Conservation (phyloP, 2,888 invertebrate species). For the Netelia inedita region DNA sequence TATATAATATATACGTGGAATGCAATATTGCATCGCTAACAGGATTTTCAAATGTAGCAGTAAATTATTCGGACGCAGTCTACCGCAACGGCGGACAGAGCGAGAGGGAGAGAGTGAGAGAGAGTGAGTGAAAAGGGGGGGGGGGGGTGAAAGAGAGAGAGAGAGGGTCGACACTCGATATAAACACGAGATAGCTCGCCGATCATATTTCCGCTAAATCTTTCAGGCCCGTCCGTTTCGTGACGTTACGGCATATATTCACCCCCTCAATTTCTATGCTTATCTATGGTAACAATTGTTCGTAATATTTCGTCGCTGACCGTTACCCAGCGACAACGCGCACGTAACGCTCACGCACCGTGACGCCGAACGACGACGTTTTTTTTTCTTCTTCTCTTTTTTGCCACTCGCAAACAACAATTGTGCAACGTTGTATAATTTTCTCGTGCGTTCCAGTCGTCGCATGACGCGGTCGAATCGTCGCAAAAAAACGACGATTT, state of each 20-base stretch:
- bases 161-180: constrained; percentile 38
- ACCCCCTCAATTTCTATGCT: constrained; percentile 41
- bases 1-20: constrained; percentile 13
- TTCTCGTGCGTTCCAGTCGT: neutral
- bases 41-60: constrained; percentile 56
- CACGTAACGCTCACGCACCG: neutral
- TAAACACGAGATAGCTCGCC: constrained; percentile 57
- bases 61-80: constrained; percentile 43
- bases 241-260: constrained; percentile 38
- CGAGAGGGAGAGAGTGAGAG: constrained; percentile 10
- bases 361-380: neutral
- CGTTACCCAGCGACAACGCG: neutral
- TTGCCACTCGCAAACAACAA: neutral
- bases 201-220: constrained; percentile 68
- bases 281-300: constrained; percentile 46
- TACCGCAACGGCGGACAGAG: constrained; percentile 1
- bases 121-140: neutral
- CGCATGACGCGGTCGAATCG: neutral
- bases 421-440: neutral
- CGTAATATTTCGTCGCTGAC: constrained; percentile 44
- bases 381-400: neutral
- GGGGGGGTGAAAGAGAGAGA: constrained; percentile 12
- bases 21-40: constrained; percentile 36
- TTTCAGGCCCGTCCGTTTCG: constrained; percentile 59
- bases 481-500: neutral